These are phyloP conservation scores for Trisateles emortualis DNA, from an alignment of 2,888 invertebrate species.

Conservation along the genomic window DNA sequence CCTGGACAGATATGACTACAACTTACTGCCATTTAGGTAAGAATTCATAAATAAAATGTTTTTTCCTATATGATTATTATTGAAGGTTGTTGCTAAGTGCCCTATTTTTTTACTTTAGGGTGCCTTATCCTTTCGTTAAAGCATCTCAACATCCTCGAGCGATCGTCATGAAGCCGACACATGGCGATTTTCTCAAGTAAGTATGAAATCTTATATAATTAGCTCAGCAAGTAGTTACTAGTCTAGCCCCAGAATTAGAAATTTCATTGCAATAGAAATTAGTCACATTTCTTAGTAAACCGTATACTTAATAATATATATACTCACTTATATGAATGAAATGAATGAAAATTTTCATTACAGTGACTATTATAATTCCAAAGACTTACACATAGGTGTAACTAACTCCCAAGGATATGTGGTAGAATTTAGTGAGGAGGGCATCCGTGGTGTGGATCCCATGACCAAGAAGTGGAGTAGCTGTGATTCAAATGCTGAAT, in stretches of 20 bases:
- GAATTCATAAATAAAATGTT: conserved; percentile 31
- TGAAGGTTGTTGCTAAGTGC: conserved; percentile 69
- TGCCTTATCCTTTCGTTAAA: conserved; percentile 95
- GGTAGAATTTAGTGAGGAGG: conserved; percentile 94
- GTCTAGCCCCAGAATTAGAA: neutral
- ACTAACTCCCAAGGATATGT: conserved; percentile 93
- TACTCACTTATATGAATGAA: no score
- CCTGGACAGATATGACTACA: conserved; percentile 87
- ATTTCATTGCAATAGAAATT: conserved; percentile 14
- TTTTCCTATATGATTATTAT: conserved; percentile 17
- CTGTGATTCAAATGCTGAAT: conserved; percentile 86
- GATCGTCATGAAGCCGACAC: conserved; percentile 95
- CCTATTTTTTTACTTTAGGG: conserved; percentile 82
- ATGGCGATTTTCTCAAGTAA: conserved; percentile 95
- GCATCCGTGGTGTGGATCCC: conserved; percentile 87
- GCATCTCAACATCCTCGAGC: conserved; percentile 93
- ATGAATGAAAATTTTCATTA: no score
- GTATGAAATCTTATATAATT: conserved; percentile 46
- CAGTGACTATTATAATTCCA: conserved; percentile 93
- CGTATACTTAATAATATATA: conserved; percentile 15
- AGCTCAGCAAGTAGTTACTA: neutral
- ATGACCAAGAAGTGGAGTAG: conserved; percentile 88
- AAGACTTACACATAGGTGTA: conserved; percentile 96
- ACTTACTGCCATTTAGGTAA: conserved; percentile 92
- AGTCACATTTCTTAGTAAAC: conserved; percentile 33